Evolutionary conservation across 2,888 invertebrate genomes (phyloP).

Genomic region (Brachypalpus laphriformis): DNA sequence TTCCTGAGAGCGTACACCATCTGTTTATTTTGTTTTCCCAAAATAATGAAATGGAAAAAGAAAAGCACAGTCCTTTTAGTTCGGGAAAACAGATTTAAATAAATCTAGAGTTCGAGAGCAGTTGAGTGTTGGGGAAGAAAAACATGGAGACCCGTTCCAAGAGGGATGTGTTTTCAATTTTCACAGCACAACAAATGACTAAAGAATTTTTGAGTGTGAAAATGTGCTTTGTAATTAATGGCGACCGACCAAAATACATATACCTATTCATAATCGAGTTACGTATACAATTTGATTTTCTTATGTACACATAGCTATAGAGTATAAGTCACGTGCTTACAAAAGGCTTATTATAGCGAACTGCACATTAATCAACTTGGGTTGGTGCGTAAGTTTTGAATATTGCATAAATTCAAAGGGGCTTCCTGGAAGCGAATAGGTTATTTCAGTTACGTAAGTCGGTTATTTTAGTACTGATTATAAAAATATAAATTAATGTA

Average conservation of each 20-base stretch:
- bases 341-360: not conserved
- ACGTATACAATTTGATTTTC: constrained; percentile 12
- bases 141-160: not conserved
- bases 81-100: not conserved
- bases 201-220: not conserved
- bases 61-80: not conserved
- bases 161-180: constrained; percentile 8
- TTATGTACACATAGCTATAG: not conserved
- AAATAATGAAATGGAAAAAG: constrained; percentile 51
- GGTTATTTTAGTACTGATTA: too few species aligned
- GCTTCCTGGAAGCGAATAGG: not conserved
- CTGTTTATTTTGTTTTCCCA: constrained; percentile 69
- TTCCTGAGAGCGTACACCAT: constrained; percentile 50
- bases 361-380: not conserved
- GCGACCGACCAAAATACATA: constrained; percentile 23
- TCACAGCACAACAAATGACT: not conserved
- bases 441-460: not conserved
- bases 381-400: not conserved
- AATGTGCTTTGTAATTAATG: not conserved
- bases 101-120: constrained; percentile 32
- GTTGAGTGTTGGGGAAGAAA: not conserved
- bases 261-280: constrained; percentile 28
- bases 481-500: too few species aligned
- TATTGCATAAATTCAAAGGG: not conserved
- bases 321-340: constrained; percentile 33